Conservation (phyloP, 2,797 vertebrate species). For the Chrosomus eos region DNA sequence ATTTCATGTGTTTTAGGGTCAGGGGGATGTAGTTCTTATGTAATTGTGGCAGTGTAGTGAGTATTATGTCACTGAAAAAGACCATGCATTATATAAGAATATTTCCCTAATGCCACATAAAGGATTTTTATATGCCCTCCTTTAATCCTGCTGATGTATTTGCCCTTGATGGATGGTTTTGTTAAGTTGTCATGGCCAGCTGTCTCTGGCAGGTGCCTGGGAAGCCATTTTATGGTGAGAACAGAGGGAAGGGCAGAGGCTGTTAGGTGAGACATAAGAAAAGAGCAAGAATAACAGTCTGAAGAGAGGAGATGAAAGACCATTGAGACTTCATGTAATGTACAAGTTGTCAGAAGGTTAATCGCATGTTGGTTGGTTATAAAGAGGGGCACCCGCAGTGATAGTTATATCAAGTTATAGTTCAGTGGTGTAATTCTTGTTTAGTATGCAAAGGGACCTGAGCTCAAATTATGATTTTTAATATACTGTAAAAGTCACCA, state of each 20-base stretch:
- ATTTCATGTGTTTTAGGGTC: slow-evolving; percentile 15
- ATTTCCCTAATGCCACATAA: slow-evolving; percentile 64
- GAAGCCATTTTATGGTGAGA: slow-evolving; percentile 47
- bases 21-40: slow-evolving; percentile 53
- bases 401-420: background rate
- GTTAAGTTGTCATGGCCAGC: slow-evolving; percentile 64
- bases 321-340: background rate
- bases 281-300: background rate
- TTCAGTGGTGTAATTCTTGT: background rate
- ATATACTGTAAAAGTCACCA: background rate
- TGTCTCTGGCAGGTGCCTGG: slow-evolving; percentile 57
- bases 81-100: slow-evolving; percentile 67
- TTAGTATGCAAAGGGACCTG: background rate
- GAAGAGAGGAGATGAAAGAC: background rate
- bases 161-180: slow-evolving; percentile 67
- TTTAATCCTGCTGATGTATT: slow-evolving; percentile 71
- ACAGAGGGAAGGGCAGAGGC: slow-evolving; percentile 7
- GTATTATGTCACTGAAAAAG: slow-evolving; percentile 64
- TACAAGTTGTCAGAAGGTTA: background rate
- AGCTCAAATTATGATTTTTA: background rate
- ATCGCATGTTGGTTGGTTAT: background rate
- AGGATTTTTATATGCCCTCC: slow-evolving; percentile 66
- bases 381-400: background rate
- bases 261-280: slow-evolving; percentile 22
- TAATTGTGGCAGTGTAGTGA: slow-evolving; percentile 51